These are phyloP conservation scores for Phortica variegata DNA, from an alignment of 1,140 invertebrate species.

Conservation along the genomic window DNA sequence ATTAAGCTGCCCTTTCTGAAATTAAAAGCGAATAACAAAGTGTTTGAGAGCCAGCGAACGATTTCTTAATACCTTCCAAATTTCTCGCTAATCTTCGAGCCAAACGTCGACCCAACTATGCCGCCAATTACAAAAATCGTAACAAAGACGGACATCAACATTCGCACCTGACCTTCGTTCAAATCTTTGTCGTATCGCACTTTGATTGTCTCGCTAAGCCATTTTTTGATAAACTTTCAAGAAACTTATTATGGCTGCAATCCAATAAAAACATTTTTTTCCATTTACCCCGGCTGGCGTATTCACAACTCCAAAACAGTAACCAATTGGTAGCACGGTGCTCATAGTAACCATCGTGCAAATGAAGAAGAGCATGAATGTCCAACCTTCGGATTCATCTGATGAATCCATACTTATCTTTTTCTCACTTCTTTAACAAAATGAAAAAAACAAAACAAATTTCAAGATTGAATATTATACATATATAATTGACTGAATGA, in stretches of 20 bases:
- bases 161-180: conserved; percentile 58
- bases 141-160: conserved; percentile 75
- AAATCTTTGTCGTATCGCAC: conserved; percentile 61
- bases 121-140: conserved; percentile 77
- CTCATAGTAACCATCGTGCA: conserved; percentile 21
- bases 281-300: conserved; percentile 68
- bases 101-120: conserved; percentile 68
- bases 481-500: no score
- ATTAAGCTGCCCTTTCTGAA: conserved; percentile 15
- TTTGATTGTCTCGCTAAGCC: conserved; percentile 67
- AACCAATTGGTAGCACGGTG: conserved; percentile 81
- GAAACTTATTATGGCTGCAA: background rate
- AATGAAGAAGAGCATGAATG: conserved; percentile 4
- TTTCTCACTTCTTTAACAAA: no score
- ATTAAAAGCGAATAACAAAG: background rate
- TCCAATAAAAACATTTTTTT: no score
- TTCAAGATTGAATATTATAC: no score
- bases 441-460: no score
- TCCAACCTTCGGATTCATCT: conserved; percentile 22
- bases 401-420: no score
- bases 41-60: no score
- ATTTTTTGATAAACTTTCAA: conserved; percentile 67
- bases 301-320: conserved; percentile 84
- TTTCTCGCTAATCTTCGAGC: conserved; percentile 67
- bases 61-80: conserved; percentile 64